Conservation (phyloP, 2,888 invertebrate genomes). For the Tipula confusa region DNA sequence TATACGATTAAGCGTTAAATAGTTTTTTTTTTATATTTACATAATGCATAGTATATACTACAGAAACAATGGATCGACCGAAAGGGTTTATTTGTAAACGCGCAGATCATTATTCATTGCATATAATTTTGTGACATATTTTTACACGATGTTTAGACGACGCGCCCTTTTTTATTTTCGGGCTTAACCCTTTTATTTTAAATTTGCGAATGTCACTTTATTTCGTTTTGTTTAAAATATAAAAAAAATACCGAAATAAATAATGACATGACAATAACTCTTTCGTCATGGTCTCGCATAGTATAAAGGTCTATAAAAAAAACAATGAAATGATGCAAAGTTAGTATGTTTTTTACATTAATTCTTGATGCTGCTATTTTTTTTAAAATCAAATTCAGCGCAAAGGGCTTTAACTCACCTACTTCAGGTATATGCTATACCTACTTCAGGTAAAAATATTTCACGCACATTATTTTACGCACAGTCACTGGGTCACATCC, state of each 20-base stretch:
- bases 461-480: background rate
- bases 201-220: background rate
- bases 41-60: no score
- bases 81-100: background rate
- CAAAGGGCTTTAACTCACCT: background rate
- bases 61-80: background rate
- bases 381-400: background rate
- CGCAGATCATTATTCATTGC: conserved; percentile 27
- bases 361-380: no score
- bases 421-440: no score
- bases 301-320: background rate
- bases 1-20: background rate
- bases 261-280: conserved; percentile 9
- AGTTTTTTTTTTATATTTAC: background rate
- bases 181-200: background rate
- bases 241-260: background rate
- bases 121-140: conserved; percentile 25
- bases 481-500: background rate
- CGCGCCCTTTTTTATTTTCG: conserved; percentile 8
- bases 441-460: no score
- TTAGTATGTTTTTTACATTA: background rate
- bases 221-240: background rate
- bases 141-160: conserved; percentile 3
- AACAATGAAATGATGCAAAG: background rate
- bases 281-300: background rate